Evolutionary conservation across 2,113 vertebrate genomes (phyloP), one percentile per base, ranked within the genome.

Genomic region (Xyrauchen texanus): DNA sequence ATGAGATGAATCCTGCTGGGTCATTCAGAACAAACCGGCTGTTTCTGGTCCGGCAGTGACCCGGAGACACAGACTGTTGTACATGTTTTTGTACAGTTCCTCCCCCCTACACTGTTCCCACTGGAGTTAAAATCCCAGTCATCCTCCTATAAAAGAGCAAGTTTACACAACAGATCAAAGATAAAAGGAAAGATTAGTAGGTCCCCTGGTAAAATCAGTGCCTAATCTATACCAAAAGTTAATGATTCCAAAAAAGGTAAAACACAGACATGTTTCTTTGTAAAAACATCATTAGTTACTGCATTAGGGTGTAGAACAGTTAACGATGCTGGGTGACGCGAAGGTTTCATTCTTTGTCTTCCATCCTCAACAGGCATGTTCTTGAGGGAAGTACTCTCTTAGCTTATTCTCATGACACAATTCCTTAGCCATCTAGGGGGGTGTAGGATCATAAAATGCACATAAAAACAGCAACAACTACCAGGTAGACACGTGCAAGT

Each of bases 401-500:
- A 21, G 47, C 15, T 72, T 52, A 57, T 6, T 16, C 13, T 44
- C 46, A 63, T 63, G 47, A 7, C 13, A 45, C 57, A 42, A 21
- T 64, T 71, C 60, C 60, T 55, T 47, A 7, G 60, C 45, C 68
- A 78, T 62, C 77, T 53, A 34, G 77, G 66, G 4, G 64, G 77
- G 61, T 69, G 81, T 12, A 78, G 34, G 65, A 61, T 81, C 69
- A 16, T 71, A 82, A 81, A 79, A 47, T 45, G 11, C 52, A 46
- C 73, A 67, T 15, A 55, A 73, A 74, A 68, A 52, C 60, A 34
- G 63, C 80, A 64, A 46, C 79, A 79, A 77, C 77, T 11, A 44
- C 62, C 77, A 58, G 73, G 82, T 86, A 80, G 78, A 88, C 88
- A 89, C 81, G 77, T 86, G 88, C 79, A 51, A 79, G 85, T 84